phyloP scores from a whole-genome alignment of 2,888 invertebrate species.

The Empis livida region DNA sequence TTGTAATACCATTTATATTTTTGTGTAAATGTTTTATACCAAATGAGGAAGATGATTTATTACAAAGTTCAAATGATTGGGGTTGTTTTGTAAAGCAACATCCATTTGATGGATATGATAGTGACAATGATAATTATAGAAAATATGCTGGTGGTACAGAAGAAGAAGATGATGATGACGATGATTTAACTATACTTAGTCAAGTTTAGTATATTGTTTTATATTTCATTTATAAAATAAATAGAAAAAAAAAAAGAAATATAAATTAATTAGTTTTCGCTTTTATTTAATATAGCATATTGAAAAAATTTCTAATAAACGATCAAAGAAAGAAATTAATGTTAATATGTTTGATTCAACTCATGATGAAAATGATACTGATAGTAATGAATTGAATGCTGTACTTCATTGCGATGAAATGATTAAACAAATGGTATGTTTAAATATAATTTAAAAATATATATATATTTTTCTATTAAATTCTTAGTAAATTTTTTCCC shows the following conservation, averaged over 20 bases:
- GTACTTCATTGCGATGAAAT: too few relatives aligned
- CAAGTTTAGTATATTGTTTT: slow-evolving; percentile 6
- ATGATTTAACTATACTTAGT: slow-evolving; percentile 15
- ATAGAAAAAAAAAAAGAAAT: background rate
- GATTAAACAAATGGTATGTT: too few relatives aligned
- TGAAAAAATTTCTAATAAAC: too few relatives aligned
- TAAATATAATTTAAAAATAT: too few relatives aligned
- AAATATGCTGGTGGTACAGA: background rate
- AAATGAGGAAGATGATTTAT: slow-evolving; percentile 15
- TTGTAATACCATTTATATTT: slow-evolving; percentile 18
- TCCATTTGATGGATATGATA: background rate
- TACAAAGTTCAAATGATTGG: background rate
- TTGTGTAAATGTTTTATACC: slow-evolving; percentile 24
- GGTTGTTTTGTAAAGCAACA: background rate
- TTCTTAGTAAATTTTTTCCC: too few relatives aligned
- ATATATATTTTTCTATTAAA: too few relatives aligned
- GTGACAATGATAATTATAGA: slow-evolving; percentile 1
- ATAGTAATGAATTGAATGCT: too few relatives aligned
- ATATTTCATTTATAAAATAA: background rate
- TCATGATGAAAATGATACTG: too few relatives aligned
- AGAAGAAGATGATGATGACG: slow-evolving; percentile 13
- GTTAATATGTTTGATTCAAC: too few relatives aligned
- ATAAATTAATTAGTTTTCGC: too few relatives aligned
- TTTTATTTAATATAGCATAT: too few relatives aligned
- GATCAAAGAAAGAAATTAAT: too few relatives aligned